Evolutionary conservation across 2,113 vertebrate genomes (phyloP).

Genomic region (Acanthisitta chloris): DNA sequence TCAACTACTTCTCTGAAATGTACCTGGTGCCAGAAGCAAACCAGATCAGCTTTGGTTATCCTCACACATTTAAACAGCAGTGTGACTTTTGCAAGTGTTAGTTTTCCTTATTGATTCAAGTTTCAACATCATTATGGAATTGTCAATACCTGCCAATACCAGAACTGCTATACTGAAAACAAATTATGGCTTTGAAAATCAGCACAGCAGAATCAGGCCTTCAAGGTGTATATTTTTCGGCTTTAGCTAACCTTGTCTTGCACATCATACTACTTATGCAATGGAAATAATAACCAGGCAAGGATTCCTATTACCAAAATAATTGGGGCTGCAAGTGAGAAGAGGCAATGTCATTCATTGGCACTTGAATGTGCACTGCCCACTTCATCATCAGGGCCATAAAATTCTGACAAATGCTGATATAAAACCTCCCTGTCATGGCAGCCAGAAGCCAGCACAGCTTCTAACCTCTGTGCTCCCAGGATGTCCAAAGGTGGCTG

Average conservation of each 20-base stretch:
- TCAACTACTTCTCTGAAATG: background rate
- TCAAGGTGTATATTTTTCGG: background rate
- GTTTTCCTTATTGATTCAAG: background rate
- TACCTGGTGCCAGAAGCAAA: background rate
- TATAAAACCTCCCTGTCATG: background rate
- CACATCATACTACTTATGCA: background rate
- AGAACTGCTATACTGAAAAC: background rate
- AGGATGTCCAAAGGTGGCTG: background rate
- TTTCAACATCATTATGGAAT: background rate
- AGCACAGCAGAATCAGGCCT: background rate
- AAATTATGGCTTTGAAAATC: background rate
- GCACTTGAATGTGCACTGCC: background rate
- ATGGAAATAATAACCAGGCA: background rate
- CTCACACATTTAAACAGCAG: background rate
- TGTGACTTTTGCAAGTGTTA: background rate
- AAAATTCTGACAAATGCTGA: background rate
- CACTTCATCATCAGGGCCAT: background rate
- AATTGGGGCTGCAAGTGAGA: background rate
- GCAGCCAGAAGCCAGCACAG: background rate
- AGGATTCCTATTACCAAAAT: background rate
- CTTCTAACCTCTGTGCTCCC: background rate
- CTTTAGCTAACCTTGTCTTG: background rate
- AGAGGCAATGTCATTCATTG: background rate
- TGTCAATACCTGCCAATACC: background rate
- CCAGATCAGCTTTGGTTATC: background rate